A percentile compares a stretch with the other conserved stretches of the same genome.
These are phyloP conservation scores for Drosophila nr. medialis DNA, from an alignment of 2,888 invertebrate species.

Conservation along the genomic window DNA sequence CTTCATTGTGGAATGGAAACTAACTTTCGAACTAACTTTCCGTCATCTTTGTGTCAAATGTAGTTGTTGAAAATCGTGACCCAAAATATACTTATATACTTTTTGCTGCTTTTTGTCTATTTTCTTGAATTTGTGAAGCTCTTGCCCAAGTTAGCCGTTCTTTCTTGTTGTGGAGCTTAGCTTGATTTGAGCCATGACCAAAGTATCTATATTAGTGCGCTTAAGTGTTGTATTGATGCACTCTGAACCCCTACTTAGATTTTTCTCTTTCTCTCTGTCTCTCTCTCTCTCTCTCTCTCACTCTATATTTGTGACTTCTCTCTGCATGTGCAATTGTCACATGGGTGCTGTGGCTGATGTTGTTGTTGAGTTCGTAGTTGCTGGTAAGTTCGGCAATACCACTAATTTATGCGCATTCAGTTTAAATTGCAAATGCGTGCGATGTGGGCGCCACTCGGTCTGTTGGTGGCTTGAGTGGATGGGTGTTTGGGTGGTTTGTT, in stretches of 20 bases:
- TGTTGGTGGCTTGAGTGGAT: conserved; percentile 5
- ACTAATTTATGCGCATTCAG: conserved; percentile 78
- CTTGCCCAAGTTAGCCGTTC: background rate
- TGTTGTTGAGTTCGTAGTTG: conserved; percentile 17
- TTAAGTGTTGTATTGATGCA: conserved; percentile 1
- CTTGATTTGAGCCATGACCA: background rate
- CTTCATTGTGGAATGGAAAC: background rate
- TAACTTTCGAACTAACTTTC: background rate
- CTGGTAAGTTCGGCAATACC: conserved; percentile 54
- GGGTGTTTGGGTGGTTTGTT: background rate
- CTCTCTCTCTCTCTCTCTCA: background rate
- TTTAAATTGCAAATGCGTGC: conserved; percentile 76
- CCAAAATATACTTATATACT: background rate
- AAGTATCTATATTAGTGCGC: conserved; percentile 11
- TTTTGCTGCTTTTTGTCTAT: background rate
- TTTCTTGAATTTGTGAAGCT: background rate
- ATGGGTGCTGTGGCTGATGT: background rate
- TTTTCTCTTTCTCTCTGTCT: background rate
- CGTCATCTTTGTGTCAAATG: background rate
- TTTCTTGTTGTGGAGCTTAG: background rate
- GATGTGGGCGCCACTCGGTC: conserved; percentile 36
- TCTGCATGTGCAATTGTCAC: conserved; percentile 32
- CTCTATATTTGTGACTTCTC: conserved; percentile 7
- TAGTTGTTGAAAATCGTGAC: background rate
- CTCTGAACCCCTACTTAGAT: background rate